phyloP scores from a whole-genome alignment of 1,140 invertebrate genomes.

The Homarus americanus region DNA sequence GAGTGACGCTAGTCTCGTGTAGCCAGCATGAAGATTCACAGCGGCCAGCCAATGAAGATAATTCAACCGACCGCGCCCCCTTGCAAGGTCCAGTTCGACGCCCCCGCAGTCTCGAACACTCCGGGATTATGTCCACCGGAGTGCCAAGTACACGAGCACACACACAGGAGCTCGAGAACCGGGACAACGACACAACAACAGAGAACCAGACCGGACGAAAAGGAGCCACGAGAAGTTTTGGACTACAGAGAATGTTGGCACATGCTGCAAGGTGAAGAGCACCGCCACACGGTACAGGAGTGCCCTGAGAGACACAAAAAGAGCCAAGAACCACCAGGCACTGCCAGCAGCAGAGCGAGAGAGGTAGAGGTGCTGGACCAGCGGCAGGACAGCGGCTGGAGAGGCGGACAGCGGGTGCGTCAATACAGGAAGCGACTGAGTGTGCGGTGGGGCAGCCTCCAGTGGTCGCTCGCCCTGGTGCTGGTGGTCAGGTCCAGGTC shows the following conservation, averaged over 20 bases:
- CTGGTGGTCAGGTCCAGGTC: constrained; percentile 41
- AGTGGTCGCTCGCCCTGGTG: constrained; percentile 45
- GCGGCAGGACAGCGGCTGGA: neutral
- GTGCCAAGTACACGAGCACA: too few relatives aligned
- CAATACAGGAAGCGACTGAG: constrained; percentile 50
- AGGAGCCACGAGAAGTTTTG: neutral
- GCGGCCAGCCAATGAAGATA: constrained; percentile 32
- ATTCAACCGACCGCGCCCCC: neutral
- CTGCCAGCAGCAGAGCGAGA: neutral
- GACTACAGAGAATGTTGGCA: neutral
- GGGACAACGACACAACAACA: neutral
- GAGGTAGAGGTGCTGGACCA: neutral
- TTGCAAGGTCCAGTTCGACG: neutral
- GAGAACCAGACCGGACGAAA: neutral
- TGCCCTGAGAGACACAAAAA: neutral
- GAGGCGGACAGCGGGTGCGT: neutral
- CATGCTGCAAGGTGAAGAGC: neutral
- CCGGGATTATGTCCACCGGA: neutral
- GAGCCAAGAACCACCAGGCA: neutral
- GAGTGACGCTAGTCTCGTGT: too few relatives aligned
- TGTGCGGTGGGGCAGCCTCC: constrained; percentile 43
- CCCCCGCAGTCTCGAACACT: neutral
- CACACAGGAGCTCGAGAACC: neutral
- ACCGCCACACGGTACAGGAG: too few relatives aligned
- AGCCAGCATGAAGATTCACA: constrained; percentile 32